These are phyloP conservation scores for Pocillopora verrucosa DNA, from an alignment of 64 coral and sea anemone species.

Conservation along the genomic window DNA sequence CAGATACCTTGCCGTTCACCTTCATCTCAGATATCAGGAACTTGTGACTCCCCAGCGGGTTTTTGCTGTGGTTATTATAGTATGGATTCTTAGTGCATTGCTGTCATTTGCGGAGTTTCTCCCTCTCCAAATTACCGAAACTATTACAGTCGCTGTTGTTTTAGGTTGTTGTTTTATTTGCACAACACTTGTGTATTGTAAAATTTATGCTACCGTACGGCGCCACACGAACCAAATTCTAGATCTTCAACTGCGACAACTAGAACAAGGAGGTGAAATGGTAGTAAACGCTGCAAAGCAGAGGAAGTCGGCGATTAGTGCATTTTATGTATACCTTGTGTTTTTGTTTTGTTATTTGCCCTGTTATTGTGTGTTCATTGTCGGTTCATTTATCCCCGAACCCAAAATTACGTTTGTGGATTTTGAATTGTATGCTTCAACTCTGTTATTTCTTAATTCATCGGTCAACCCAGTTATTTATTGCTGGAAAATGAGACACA, in stretches of 20 bases:
- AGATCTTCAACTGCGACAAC: neutral
- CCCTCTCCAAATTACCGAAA: neutral
- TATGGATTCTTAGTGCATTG: neutral
- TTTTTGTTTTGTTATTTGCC: neutral
- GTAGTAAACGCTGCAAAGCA: neutral
- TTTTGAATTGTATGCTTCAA: neutral
- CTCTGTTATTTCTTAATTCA: neutral
- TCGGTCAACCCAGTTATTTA: neutral
- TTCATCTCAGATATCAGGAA: no score
- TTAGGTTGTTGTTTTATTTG: neutral
- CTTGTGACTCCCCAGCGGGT: no score
- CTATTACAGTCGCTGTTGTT: neutral
- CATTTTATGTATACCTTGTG: neutral
- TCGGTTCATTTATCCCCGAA: neutral
- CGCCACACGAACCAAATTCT: neutral
- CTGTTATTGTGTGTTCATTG: neutral
- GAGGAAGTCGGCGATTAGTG: neutral
- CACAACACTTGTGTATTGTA: neutral
- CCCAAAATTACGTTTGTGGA: neutral
- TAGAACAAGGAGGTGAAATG: neutral
- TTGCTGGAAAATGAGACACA: no score
- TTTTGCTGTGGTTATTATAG: neutral
- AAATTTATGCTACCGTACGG: neutral
- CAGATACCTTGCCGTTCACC: no score
- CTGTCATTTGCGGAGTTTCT: no score